Conservation (phyloP, 2,113 vertebrate genomes). For the Meleagris gallopavo region DNA sequence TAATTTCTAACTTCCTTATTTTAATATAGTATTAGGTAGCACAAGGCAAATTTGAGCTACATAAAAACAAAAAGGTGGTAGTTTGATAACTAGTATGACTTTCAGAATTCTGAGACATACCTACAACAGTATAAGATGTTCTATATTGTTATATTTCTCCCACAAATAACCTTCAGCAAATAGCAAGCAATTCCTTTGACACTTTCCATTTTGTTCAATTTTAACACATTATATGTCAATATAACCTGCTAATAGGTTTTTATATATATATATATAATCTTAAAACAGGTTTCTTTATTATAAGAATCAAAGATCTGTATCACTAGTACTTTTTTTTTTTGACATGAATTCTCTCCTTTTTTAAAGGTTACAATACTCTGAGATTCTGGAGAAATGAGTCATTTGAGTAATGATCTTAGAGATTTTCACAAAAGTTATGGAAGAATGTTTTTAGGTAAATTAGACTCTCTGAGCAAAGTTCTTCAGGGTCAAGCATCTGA, state of each 20-base stretch:
- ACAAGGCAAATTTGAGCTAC: not conserved
- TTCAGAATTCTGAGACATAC: not conserved
- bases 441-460: not conserved
- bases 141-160: not conserved
- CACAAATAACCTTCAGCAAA: not conserved
- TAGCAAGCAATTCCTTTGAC: not conserved
- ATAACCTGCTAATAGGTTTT: not conserved
- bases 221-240: not conserved
- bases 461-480: not conserved
- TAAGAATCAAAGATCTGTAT: not conserved
- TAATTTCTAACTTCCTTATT: not conserved
- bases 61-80: not conserved
- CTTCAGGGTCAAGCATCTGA: not conserved
- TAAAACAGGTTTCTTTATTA: not conserved
- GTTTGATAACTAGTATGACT: not conserved
- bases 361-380: not conserved
- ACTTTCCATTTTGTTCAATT: not conserved
- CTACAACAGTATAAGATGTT: not conserved
- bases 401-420: not conserved
- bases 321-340: not conserved
- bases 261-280: not conserved
- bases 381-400: not conserved
- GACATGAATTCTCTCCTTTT: not conserved
- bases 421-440: not conserved
- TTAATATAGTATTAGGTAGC: rapidly evolving